A percentile compares a stretch with the other conserved stretches of the same genome.
Evolutionary conservation across 1,140 invertebrate genomes (phyloP).

Genomic region (Latrodectus geometricus): DNA sequence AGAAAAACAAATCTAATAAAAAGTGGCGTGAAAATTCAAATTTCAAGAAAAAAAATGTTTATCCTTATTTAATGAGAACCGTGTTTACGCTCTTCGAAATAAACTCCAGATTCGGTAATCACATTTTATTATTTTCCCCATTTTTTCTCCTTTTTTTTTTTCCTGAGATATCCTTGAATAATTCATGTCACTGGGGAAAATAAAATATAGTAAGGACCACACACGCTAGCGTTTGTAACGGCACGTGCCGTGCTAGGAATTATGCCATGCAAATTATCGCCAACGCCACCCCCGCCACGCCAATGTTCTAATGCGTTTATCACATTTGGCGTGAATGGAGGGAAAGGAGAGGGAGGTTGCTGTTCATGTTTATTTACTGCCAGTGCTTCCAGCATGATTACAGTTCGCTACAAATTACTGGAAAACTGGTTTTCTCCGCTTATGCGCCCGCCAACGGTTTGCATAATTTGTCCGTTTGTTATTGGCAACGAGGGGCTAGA

Average conservation of each 20-base stretch:
- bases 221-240: not conserved
- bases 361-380: not conserved
- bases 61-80: constrained; percentile 17
- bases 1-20: not conserved
- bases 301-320: not conserved
- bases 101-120: constrained; percentile 22
- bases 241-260: not conserved
- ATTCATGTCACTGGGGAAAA: not conserved
- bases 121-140: constrained; percentile 14
- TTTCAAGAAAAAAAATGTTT: not conserved
- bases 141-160: no score
- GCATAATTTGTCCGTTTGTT: constrained; percentile 25
- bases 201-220: not conserved
- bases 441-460: not conserved
- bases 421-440: not conserved
- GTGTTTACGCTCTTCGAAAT: not conserved
- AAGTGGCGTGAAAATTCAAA: not conserved
- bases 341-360: not conserved
- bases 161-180: not conserved
- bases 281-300: not conserved
- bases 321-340: not conserved
- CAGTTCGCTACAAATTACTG: not conserved
- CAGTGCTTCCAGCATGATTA: not conserved
- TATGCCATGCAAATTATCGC: not conserved
- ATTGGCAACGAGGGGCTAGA: not conserved